Evolutionary conservation across 2,888 invertebrate species (phyloP).

Genomic region (Agriopis marginaria): DNA sequence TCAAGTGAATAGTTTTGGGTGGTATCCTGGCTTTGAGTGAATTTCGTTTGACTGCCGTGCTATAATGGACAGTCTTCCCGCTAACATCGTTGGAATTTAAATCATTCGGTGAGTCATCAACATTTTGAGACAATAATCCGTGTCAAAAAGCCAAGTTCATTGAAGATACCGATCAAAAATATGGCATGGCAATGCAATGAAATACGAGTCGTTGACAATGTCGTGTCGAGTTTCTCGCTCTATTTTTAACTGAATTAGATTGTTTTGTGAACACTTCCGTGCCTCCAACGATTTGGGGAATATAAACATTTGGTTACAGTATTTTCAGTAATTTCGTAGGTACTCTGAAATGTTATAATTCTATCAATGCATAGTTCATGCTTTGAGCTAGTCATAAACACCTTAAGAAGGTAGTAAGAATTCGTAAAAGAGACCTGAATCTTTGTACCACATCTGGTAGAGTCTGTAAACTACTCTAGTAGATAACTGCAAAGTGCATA

Average conservation of each 20-base stretch:
- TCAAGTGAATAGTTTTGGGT: constrained; percentile 73
- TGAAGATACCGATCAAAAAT: constrained; percentile 19
- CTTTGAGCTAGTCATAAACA: neutral
- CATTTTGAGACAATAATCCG: constrained; percentile 61
- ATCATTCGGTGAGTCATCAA: constrained; percentile 84
- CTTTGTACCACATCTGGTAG: too few species aligned
- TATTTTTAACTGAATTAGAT: constrained; percentile 60
- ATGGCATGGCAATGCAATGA: constrained; percentile 18
- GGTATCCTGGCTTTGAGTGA: constrained; percentile 76
- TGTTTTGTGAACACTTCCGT: constrained; percentile 54
- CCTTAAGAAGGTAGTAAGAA: neutral
- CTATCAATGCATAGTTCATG: neutral
- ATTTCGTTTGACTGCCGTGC: constrained; percentile 69
- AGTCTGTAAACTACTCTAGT: neutral
- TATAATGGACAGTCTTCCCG: constrained; percentile 80
- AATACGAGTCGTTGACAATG: constrained; percentile 23
- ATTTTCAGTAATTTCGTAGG: neutral
- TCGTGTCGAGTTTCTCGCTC: constrained; percentile 53
- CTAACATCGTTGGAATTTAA: constrained; percentile 83
- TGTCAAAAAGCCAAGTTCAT: constrained; percentile 44
- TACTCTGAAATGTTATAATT: neutral
- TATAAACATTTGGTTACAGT: constrained; percentile 45
- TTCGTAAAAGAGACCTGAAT: too few species aligned
- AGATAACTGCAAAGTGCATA: too few species aligned
- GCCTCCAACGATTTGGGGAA: constrained; percentile 43